Percentiles rank a stretch among this genome's conserved stretches.
Evolutionary conservation across 2,888 invertebrate genomes (phyloP).

Genomic region (Drosophila longiperda): DNA sequence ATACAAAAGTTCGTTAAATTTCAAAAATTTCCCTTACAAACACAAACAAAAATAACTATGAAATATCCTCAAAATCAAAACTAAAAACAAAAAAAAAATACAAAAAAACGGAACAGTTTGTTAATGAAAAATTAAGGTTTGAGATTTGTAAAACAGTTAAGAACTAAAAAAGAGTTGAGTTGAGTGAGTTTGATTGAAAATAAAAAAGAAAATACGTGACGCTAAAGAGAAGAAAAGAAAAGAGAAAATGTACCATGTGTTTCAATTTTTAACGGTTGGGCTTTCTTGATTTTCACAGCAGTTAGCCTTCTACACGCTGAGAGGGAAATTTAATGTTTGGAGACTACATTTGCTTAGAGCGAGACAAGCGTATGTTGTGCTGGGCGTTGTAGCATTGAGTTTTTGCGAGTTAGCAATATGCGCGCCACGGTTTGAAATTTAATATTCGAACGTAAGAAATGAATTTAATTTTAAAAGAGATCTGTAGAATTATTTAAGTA

Average conservation of each 20-base stretch:
- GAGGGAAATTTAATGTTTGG: background rate
- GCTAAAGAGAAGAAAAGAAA: conserved; percentile 63
- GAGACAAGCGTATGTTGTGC: conserved; percentile 2
- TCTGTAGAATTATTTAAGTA: background rate
- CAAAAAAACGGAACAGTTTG: conserved; percentile 61
- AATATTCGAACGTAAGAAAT: background rate
- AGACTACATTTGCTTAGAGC: background rate
- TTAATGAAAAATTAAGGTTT: conserved; percentile 63
- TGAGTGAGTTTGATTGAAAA: conserved; percentile 59
- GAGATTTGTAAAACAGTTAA: conserved; percentile 51
- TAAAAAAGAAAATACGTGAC: conserved; percentile 46
- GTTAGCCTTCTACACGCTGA: background rate
- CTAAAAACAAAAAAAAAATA: conserved; percentile 8
- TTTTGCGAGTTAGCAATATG: background rate
- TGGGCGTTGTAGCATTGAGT: background rate
- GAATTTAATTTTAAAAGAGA: background rate
- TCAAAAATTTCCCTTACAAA: conserved; percentile 26
- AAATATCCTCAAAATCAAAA: conserved; percentile 28
- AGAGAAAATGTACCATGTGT: conserved; percentile 30
- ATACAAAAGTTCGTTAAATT: conserved; percentile 62
- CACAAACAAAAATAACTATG: conserved; percentile 22
- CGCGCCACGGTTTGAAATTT: background rate
- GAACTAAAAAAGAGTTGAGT: conserved; percentile 12
- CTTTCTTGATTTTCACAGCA: background rate
- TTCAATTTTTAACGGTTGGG: conserved; percentile 17